These are phyloP conservation scores for Pelodiscus sinensis DNA, from an alignment of 2,113 vertebrate genomes.

Conservation along the genomic window DNA sequence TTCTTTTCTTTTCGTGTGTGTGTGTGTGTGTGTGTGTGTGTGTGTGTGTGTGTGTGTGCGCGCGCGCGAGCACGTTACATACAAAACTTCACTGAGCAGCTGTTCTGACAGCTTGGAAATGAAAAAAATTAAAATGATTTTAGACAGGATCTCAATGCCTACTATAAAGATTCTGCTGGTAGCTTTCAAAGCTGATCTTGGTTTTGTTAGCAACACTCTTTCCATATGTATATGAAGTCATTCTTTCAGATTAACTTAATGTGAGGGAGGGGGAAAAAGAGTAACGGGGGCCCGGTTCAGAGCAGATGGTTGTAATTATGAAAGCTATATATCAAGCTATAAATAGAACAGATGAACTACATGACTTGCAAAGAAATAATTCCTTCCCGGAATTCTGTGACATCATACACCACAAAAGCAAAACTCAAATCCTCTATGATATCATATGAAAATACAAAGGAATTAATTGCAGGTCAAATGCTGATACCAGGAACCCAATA, in stretches of 20 bases:
- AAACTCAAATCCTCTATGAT: slow-evolving; percentile 26
- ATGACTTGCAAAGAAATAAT: slow-evolving; percentile 59
- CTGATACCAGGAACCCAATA: neutral
- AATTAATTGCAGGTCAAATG: slow-evolving; percentile 29
- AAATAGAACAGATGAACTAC: slow-evolving; percentile 52
- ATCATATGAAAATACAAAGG: slow-evolving; percentile 29
- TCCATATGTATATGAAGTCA: slow-evolving; percentile 70
- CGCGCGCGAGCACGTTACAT: neutral
- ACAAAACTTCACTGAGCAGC: neutral
- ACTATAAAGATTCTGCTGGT: slow-evolving; percentile 30
- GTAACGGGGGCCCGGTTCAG: slow-evolving; percentile 17
- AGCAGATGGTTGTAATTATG: slow-evolving; percentile 59
- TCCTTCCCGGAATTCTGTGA: slow-evolving; percentile 56
- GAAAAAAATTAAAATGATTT: slow-evolving; percentile 16
- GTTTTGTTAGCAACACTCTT: slow-evolving; percentile 52
- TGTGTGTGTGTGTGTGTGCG: neutral
- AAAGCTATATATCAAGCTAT: slow-evolving; percentile 62
- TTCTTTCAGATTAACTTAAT: slow-evolving; percentile 48
- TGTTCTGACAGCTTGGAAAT: slow-evolving; percentile 8
- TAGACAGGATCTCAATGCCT: slow-evolving; percentile 9
- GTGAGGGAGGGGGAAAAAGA: slow-evolving; percentile 27
- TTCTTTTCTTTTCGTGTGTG: neutral
- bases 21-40: no score
- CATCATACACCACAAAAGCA: slow-evolving; percentile 45
- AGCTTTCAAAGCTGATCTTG: slow-evolving; percentile 33